Conservation (phyloP, 2,888 invertebrate species). For the Erebia aethiops region DNA sequence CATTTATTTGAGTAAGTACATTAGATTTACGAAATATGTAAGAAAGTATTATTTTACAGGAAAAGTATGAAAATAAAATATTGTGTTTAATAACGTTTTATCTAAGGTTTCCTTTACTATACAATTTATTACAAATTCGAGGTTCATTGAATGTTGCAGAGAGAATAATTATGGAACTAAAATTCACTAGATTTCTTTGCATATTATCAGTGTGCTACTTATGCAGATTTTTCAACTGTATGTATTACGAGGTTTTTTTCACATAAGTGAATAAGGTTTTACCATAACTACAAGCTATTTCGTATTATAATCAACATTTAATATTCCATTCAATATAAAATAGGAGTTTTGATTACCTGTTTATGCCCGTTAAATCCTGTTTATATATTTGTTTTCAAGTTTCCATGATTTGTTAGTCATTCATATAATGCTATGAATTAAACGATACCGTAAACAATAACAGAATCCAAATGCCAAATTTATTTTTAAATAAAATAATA, state of each 20-base stretch:
- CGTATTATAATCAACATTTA: neutral
- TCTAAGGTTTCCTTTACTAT: neutral
- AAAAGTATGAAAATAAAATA: neutral
- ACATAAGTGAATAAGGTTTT: neutral
- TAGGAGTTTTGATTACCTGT: neutral
- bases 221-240: neutral
- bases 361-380: neutral
- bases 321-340: neutral
- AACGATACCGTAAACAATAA: neutral
- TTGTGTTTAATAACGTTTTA: neutral
- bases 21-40: conserved; percentile 2
- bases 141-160: neutral
- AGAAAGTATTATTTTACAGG: neutral
- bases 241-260: neutral
- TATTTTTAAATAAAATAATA: neutral
- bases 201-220: neutral
- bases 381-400: neutral
- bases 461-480: neutral
- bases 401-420: neutral
- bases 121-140: neutral
- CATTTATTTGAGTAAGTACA: neutral
- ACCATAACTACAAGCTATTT: neutral
- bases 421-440: neutral
- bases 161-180: neutral
- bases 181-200: neutral